Evolutionary conservation across 2,113 vertebrate species (phyloP), one percentile per base, ranked within the genome.

Genomic region (Nematolebias whitei): DNA sequence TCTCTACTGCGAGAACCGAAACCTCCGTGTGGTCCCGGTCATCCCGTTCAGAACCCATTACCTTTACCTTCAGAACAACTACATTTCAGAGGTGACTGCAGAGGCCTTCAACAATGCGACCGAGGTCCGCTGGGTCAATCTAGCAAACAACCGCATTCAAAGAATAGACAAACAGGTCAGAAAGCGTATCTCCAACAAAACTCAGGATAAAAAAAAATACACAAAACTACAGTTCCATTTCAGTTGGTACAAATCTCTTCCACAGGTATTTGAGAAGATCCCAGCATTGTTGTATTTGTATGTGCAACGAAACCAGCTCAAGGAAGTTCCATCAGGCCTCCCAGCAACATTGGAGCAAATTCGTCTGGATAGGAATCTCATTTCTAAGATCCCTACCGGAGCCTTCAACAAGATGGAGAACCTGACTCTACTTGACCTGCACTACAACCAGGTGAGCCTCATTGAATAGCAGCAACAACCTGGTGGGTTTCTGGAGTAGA

Each of bases 51-150:
- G 96, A 76, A 92, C 93, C 70, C 94, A 96, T 71, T 98, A 99
- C 87, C 89, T 98, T 68, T 99, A 99, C 73, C 92, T 99, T 41
- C 96, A 98, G 86, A 98, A 99, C 90, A 99, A 99, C 87, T 99
- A 95, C 93, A 98, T 99, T 40, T 92, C 94, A 0, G 92, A 95
- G 68, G 92, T 99, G 48, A 93, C 93, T 0, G 88, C 95, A n/a
- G 95, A 96, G 32, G 70, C 97, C 15, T 99, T 99, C 81, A 73
- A 74, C 47, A 99, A 99, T 0, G 96, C 96, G 82, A 93, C 94
- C 0, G 95, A 85, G 1, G 89, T 99, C 68, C 90, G 89, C 22
- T 99, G 98, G 98, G 78, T 99, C 84, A 98, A 98, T 87, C 85
- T 99, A 48, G 96, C 96, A 69, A 99, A 99, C 86, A 99, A 99